Evolutionary conservation across 2,888 invertebrate species (phyloP).

Genomic region (Drosophila borealis): DNA sequence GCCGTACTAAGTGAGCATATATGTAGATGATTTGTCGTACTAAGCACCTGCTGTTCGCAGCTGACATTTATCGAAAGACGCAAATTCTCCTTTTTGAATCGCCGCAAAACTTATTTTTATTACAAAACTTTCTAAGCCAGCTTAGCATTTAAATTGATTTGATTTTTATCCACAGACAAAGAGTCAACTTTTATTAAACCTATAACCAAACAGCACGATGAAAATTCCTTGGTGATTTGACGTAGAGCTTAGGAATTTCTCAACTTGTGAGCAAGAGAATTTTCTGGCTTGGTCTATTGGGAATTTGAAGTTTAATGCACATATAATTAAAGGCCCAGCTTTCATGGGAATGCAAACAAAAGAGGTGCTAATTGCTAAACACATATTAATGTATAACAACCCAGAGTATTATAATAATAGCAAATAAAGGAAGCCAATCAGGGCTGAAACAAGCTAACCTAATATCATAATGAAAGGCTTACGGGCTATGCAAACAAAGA

Average conservation of each 20-base stretch:
- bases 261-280: constrained; percentile 1
- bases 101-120: not conserved
- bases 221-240: constrained; percentile 9
- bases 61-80: no score
- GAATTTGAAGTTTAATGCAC: constrained; percentile 1
- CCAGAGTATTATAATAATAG: constrained; percentile 15
- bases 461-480: constrained; percentile 19
- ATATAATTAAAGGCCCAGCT: constrained; percentile 1
- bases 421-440: constrained; percentile 4
- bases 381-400: constrained; percentile 17
- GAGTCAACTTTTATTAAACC: constrained; percentile 3
- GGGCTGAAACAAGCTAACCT: not conserved
- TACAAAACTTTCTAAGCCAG: not conserved
- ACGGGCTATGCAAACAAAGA: not conserved
- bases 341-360: constrained; percentile 10
- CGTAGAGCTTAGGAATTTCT: not conserved
- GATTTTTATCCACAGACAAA: not conserved
- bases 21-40: no score
- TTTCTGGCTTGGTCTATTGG: not conserved
- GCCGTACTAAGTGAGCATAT: no score
- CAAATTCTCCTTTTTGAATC: not conserved
- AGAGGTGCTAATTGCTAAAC: constrained; percentile 18
- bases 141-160: constrained; percentile 2
- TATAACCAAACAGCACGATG: constrained; percentile 5
- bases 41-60: no score